Evolutionary conservation across 2,888 invertebrate genomes (phyloP).

Genomic region (Leptothorax acervorum): DNA sequence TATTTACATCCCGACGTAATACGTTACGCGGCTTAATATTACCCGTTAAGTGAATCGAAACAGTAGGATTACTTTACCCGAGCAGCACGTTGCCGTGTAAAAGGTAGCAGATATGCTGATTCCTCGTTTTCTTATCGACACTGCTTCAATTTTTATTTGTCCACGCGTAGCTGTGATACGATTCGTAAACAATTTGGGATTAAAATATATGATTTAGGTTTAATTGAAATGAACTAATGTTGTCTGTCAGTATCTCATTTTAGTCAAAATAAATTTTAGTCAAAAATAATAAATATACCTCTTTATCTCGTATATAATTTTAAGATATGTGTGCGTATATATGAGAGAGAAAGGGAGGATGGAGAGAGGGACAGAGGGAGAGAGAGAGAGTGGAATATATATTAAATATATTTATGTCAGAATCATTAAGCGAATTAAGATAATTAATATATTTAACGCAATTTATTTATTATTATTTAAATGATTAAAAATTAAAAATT

Average conservation of each 20-base stretch:
- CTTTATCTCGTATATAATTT: not conserved
- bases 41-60: constrained; percentile 79
- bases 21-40: constrained; percentile 78
- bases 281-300: not conserved
- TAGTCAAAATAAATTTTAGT: not conserved
- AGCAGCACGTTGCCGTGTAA: constrained; percentile 7
- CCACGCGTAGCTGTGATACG: no score
- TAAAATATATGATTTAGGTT: not conserved
- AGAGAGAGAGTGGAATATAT: not conserved
- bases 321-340: not conserved
- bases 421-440: not conserved
- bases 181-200: not conserved
- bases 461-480: not conserved
- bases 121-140: not conserved
- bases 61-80: constrained; percentile 45
- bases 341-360: not conserved
- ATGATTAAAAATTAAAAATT: not conserved
- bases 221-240: not conserved
- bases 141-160: not conserved
- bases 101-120: constrained; percentile 26
- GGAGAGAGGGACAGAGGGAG: not conserved
- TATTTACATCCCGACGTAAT: constrained; percentile 80
- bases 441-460: constrained; percentile 2
- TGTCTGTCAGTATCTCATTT: not conserved
- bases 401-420: not conserved